Percentiles rank a stretch among this genome's conserved stretches.
Evolutionary conservation across 2,888 invertebrate species (phyloP).

Genomic region (Augochlorella aurata): DNA sequence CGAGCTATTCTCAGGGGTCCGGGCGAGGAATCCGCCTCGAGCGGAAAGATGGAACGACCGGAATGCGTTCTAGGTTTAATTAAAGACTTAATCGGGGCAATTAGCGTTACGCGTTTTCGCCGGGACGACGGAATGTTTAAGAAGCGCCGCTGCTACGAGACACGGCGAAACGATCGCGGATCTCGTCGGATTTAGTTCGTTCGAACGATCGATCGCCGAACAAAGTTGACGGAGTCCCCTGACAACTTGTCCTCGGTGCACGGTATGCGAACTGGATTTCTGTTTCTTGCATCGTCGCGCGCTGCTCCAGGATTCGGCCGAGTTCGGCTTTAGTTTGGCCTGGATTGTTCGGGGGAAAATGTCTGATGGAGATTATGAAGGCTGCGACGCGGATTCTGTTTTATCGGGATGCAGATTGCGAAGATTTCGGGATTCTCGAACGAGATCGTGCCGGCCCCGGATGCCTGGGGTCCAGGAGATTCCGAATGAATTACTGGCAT

Average conservation of each 20-base stretch:
- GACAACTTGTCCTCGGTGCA: not conserved
- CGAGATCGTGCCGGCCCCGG: not conserved
- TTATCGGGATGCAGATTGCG: not conserved
- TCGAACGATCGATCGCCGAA: not conserved
- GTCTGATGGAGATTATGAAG: constrained; percentile 1
- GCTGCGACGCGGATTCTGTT: not conserved
- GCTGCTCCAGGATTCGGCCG: not conserved
- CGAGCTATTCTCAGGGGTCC: constrained; percentile 26
- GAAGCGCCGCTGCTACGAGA: constrained; percentile 7
- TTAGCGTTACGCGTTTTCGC: constrained; percentile 57
- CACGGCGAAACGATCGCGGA: not conserved
- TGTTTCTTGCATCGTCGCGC: constrained; percentile 1
- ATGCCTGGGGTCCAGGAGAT: not conserved
- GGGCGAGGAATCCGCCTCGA: constrained; percentile 32
- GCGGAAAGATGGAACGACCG: constrained; percentile 46
- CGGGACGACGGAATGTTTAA: constrained; percentile 33
- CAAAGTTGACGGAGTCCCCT: not conserved
- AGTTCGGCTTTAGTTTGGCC: not conserved
- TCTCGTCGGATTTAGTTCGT: not conserved
- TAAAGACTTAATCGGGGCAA: constrained; percentile 55
- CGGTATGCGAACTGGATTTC: not conserved
- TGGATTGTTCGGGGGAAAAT: not conserved
- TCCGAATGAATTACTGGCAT: not conserved
- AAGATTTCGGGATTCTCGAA: constrained; percentile 3
- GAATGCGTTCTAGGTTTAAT: constrained; percentile 57